phyloP scores from a whole-genome alignment of 2,888 invertebrate genomes.

The Drosophila neoperkinsi region DNA sequence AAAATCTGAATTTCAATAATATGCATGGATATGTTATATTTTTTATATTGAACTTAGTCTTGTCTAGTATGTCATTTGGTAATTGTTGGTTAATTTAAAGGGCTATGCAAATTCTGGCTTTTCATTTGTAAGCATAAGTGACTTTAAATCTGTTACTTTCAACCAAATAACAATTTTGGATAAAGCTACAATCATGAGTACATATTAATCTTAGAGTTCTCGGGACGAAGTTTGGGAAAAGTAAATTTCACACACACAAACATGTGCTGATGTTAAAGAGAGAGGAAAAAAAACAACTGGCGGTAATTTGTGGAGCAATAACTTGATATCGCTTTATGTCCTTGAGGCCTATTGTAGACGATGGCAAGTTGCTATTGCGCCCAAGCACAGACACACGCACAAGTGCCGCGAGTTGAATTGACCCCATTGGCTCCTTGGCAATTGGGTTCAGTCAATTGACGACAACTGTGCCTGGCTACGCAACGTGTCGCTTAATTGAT shows the following conservation, averaged over 20 bases:
- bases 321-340: constrained; percentile 35
- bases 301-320: constrained; percentile 41
- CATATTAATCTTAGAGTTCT: neutral
- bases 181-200: neutral
- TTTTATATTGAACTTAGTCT: neutral
- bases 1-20: neutral
- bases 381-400: constrained; percentile 9
- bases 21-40: neutral
- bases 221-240: neutral
- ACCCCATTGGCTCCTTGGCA: constrained; percentile 39
- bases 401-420: constrained; percentile 25
- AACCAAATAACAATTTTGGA: neutral
- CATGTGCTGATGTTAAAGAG: neutral
- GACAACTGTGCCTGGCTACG: constrained; percentile 62
- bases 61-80: neutral
- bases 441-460: constrained; percentile 65
- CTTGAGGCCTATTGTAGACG: constrained; percentile 24
- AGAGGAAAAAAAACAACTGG: constrained; percentile 10
- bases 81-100: neutral
- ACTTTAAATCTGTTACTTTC: neutral
- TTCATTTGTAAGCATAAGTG: neutral
- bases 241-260: neutral
- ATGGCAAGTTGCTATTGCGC: constrained; percentile 26
- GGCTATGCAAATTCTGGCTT: neutral
- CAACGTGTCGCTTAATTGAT: constrained; percentile 77